Base-by-base conservation (phyloP, 2,797 vertebrate species). In the Semaprochilodus insignis region DNA sequence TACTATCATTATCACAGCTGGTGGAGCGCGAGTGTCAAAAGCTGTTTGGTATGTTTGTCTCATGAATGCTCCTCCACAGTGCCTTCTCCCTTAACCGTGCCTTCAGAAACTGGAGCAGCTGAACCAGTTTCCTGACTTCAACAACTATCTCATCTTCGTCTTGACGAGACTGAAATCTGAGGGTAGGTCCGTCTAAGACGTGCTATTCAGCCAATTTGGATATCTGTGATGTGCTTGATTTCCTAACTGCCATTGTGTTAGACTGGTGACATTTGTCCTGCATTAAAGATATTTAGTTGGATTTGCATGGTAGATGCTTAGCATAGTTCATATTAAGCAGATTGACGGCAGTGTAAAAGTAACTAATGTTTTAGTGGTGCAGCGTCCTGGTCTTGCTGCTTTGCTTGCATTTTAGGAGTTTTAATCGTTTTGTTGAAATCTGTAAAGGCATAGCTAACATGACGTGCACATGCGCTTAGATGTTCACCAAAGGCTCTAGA, bases 141-240 rank as follows among this genome's bases (percentile, higher is more conserved):
- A 98, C 93, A 98, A 98, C 87, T 99, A 98, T 94, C 92, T 99
- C 79, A 99, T 99, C 87, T 98, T 99, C 13, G 97, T 99, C n/a
- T 93, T 99, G 72, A 99, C 97, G 0, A 93, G 97, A 84, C 96
- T 99, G 75, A 99, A 98, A 91, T 96, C 96, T 0, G 97, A 99
- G 95, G 97, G 97, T 97, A 3, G 80, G 83, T 76, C 6, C 19
- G 10, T 74, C 14, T 51, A 27, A 31, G 23, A 8, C 40, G 4
- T 17, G 15, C 52, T 17, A 13, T 48, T 54, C 16, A 17, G 52
- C 5, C 3, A 0, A 54, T 15, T 17, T 8, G 52, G 44, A 0
- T 15, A 17, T 8, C 55, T 21, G 19, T n/a, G 6, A 54, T 2
- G 19, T 21, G 4, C 19, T 57, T 19, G 2, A 19, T 57, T 48